A percentile compares a stretch with the other conserved stretches of the same genome.
Conservation (phyloP, 2,888 invertebrate species). For the Biston stratarius region DNA sequence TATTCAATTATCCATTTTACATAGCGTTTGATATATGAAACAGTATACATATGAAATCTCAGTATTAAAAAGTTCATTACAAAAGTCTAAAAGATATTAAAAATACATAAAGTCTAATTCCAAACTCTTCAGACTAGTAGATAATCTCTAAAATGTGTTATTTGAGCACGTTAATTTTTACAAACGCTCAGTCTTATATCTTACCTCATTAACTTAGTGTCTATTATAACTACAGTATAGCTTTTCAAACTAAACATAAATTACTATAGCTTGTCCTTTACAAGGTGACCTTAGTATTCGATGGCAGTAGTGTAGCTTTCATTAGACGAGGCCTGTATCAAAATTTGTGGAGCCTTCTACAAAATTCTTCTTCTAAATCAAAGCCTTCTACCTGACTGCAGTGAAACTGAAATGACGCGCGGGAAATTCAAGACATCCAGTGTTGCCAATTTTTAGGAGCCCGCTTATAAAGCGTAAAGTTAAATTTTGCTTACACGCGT, state of each 20-base stretch:
- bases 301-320: too few relatives aligned
- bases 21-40: conserved; percentile 8
- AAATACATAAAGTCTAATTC: not conserved
- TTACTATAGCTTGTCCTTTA: too few relatives aligned
- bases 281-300: too few relatives aligned
- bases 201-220: conserved; percentile 13
- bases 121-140: conserved; percentile 19
- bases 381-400: too few relatives aligned
- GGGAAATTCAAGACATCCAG: too few relatives aligned
- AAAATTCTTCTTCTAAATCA: too few relatives aligned
- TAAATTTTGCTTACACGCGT: too few relatives aligned
- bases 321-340: too few relatives aligned
- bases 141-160: conserved; percentile 23
- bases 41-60: not conserved
- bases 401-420: too few relatives aligned
- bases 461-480: too few relatives aligned
- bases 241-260: not conserved
- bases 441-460: too few relatives aligned
- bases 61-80: not conserved
- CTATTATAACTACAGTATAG: not conserved
- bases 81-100: conserved; percentile 4
- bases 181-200: conserved; percentile 38
- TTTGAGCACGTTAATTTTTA: conserved; percentile 32
- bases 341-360: too few relatives aligned
- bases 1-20: conserved; percentile 49